phyloP scores from a whole-genome alignment of 2,888 invertebrate genomes.

The Drosophila atripex region DNA sequence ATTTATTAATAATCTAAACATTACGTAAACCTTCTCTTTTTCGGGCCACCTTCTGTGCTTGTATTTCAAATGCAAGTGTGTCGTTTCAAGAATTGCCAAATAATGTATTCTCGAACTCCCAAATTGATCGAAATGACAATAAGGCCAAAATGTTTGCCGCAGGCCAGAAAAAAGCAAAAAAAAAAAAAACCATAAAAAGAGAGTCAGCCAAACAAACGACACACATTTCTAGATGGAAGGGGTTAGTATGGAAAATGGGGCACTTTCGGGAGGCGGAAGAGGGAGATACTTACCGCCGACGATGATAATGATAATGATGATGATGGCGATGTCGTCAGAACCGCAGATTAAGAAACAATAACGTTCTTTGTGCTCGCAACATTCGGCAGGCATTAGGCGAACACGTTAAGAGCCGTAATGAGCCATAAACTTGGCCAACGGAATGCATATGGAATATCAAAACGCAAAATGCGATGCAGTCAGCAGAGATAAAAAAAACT shows the following conservation, averaged over 20 bases:
- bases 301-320: constrained; percentile 21
- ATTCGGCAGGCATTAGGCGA: constrained; percentile 54
- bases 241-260: constrained; percentile 23
- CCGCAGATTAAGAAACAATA: constrained; percentile 66
- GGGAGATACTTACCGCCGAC: constrained; percentile 6
- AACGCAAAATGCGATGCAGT: constrained; percentile 50
- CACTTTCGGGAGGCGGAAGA: constrained; percentile 12
- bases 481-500: constrained; percentile 11
- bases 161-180: constrained; percentile 25
- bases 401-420: constrained; percentile 59
- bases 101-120: constrained; percentile 35
- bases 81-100: constrained; percentile 21
- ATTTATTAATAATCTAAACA: not conserved
- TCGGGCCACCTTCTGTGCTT: not conserved
- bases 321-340: constrained; percentile 43
- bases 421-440: constrained; percentile 58
- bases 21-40: not conserved
- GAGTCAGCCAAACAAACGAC: constrained; percentile 17
- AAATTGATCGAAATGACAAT: constrained; percentile 29
- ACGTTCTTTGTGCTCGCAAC: constrained; percentile 24
- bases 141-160: constrained; percentile 19
- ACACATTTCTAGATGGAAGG: constrained; percentile 5
- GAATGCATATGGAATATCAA: constrained; percentile 67
- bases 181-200: constrained; percentile 10
- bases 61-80: constrained; percentile 15